Percentiles rank a stretch among this genome's conserved stretches.
These are phyloP conservation scores for Paracentrotus lividus DNA, from an alignment of 53 echinoderm and acorn worm genomes.

Conservation along the genomic window DNA sequence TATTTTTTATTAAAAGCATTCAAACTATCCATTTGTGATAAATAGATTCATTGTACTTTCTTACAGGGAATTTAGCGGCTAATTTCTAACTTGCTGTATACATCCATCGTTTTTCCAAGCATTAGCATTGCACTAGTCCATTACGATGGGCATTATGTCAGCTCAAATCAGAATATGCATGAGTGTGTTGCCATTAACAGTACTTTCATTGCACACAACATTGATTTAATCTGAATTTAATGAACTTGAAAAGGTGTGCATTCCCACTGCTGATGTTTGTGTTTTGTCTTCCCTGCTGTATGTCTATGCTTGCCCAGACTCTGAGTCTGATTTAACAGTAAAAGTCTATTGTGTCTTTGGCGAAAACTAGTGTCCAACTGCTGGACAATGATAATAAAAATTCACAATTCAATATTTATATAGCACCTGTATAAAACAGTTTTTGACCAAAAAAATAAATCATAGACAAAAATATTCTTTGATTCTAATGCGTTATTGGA, in stretches of 20 bases:
- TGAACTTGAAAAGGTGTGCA: neutral
- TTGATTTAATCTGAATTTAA: constrained; percentile 37
- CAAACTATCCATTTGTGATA: neutral
- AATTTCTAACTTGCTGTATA: neutral
- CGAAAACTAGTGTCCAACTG: too few species aligned
- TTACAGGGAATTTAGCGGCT: neutral
- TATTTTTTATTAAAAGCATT: neutral
- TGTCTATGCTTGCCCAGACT: too few species aligned
- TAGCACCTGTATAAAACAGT: too few species aligned
- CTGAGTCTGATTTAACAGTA: too few species aligned
- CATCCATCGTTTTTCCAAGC: neutral
- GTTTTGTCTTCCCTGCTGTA: neutral
- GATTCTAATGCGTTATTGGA: too few species aligned
- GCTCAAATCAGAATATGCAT: neutral
- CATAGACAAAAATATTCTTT: too few species aligned
- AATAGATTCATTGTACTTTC: neutral
- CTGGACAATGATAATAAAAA: too few species aligned
- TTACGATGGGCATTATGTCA: neutral
- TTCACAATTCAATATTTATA: too few species aligned
- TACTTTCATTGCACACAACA: neutral
- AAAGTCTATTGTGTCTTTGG: too few species aligned
- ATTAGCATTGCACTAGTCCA: neutral
- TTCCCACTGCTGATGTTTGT: neutral
- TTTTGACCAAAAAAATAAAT: too few species aligned
- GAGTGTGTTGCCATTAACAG: constrained; percentile 9